Evolutionary conservation across 2,888 invertebrate genomes (phyloP).

Genomic region (Arge pagana): DNA sequence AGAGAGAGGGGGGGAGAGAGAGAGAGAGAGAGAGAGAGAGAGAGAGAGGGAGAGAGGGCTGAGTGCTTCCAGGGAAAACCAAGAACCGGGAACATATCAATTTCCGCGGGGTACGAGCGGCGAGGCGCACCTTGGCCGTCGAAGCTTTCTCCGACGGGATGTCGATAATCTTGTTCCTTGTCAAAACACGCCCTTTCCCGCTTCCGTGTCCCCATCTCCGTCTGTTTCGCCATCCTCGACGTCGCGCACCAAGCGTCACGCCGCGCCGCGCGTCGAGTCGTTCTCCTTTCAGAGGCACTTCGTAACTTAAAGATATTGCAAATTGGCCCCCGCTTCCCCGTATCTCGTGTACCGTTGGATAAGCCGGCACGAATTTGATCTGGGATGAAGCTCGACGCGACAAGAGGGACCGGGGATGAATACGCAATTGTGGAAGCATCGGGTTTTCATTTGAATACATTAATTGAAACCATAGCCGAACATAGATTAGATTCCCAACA

Average conservation of each 20-base stretch:
- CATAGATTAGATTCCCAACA: too few species aligned
- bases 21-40: background rate
- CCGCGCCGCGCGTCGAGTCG: background rate
- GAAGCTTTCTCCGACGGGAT: conserved; percentile 27
- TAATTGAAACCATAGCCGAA: background rate
- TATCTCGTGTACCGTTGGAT: background rate
- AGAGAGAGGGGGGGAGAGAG: background rate
- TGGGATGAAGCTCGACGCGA: conserved; percentile 1
- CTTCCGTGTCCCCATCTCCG: background rate
- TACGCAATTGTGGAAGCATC: too few species aligned
- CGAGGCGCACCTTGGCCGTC: conserved; percentile 6
- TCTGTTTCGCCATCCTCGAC: background rate
- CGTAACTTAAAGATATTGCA: conserved; percentile 48
- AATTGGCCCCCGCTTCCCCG: conserved; percentile 36
- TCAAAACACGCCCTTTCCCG: conserved; percentile 35
- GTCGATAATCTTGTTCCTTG: conserved; percentile 43
- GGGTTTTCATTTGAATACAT: background rate
- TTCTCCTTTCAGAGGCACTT: background rate
- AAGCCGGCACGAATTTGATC: conserved; percentile 8
- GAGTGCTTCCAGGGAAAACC: background rate
- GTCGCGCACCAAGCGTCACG: background rate
- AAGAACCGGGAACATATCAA: conserved; percentile 11
- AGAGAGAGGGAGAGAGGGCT: background rate
- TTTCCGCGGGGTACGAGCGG: background rate
- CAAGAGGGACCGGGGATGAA: conserved; percentile 4